Percentiles rank a stretch among this genome's conserved stretches.
These are phyloP conservation scores for Mustelus asterias DNA, from an alignment of 2,113 vertebrate genomes.

Conservation along the genomic window DNA sequence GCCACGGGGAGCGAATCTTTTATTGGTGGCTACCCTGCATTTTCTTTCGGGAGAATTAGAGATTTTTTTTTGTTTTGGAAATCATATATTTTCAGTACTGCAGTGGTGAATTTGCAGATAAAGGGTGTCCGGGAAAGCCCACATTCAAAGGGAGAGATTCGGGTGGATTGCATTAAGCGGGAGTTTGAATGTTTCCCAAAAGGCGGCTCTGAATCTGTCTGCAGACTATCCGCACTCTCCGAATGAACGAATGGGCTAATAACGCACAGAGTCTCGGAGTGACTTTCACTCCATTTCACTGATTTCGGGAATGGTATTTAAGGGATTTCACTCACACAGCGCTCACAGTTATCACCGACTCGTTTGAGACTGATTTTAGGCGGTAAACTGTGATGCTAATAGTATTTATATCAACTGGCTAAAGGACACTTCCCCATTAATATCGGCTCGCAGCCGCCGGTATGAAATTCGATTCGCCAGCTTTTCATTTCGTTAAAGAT, in stretches of 20 bases:
- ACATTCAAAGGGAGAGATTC: too few relatives aligned
- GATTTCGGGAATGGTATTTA: too few relatives aligned
- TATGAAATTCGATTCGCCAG: neutral
- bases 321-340: neutral
- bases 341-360: neutral
- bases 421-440: neutral
- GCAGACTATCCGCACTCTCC: neutral
- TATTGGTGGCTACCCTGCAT: neutral
- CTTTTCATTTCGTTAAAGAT: neutral
- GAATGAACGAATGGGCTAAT: neutral
- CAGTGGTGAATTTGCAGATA: too few relatives aligned
- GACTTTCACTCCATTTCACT: too few relatives aligned
- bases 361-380: conserved; percentile 4
- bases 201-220: neutral
- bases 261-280: too few relatives aligned
- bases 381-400: neutral
- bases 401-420: neutral
- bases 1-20: neutral
- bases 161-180: too few relatives aligned
- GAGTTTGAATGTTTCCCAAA: neutral
- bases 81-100: neutral
- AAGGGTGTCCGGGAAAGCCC: neutral
- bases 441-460: neutral
- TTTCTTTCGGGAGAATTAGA: neutral
- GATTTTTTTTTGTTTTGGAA: neutral